Conservation (phyloP, 2,888 invertebrate genomes). For the Eustalomyia histrio region DNA sequence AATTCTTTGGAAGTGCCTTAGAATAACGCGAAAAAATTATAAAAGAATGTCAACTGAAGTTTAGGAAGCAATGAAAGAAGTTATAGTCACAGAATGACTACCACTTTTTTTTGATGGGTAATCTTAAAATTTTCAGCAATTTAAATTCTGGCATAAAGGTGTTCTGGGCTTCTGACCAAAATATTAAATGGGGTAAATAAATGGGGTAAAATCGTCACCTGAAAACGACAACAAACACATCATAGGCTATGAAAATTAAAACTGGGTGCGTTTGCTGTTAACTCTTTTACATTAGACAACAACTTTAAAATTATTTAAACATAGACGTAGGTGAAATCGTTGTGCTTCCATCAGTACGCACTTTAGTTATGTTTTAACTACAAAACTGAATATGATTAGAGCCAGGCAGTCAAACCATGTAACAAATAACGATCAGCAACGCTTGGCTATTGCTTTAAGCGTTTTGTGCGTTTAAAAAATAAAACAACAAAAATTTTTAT, state of each 20-base stretch:
- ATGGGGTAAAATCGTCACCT: constrained; percentile 53
- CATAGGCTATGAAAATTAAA: constrained; percentile 40
- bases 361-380: constrained; percentile 25
- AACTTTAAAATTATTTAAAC: constrained; percentile 52
- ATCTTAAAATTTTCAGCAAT: no score
- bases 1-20: no score
- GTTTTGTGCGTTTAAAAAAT: constrained; percentile 36
- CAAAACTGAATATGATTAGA: constrained; percentile 28
- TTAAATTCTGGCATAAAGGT: no score
- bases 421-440: constrained; percentile 22
- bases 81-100: no score
- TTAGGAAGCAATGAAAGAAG: no score
- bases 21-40: no score
- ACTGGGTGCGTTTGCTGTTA: constrained; percentile 62
- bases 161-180: not conserved
- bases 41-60: no score
- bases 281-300: constrained; percentile 46
- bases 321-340: constrained; percentile 63
- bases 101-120: no score
- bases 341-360: constrained; percentile 39
- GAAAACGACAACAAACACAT: constrained; percentile 7
- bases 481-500: constrained; percentile 23
- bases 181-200: constrained; percentile 51
- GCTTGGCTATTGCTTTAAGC: constrained; percentile 52
- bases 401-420: constrained; percentile 6